Percentiles rank a stretch among this genome's conserved stretches.
Evolutionary conservation across 2,888 invertebrate species (phyloP).

Genomic region (Caenorhabditis angaria): DNA sequence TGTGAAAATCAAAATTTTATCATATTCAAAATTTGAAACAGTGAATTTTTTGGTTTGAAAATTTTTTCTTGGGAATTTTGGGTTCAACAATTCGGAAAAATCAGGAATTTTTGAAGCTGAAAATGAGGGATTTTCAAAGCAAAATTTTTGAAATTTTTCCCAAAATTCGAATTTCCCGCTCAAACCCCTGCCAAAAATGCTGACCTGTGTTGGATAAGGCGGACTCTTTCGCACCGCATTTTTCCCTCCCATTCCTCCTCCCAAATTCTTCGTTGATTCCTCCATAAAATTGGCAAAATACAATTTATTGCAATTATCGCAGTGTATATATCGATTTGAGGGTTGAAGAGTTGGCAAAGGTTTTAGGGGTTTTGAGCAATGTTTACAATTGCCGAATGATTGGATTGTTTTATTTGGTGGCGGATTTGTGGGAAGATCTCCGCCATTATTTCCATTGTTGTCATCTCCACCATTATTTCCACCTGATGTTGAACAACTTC

Average conservation of each 20-base stretch:
- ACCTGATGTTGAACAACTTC: slow-evolving; percentile 27
- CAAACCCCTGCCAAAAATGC: neutral
- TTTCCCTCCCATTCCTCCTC: slow-evolving; percentile 23
- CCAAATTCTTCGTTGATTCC: slow-evolving; percentile 34
- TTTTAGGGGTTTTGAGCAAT: slow-evolving; percentile 64
- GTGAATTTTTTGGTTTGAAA: too few relatives aligned
- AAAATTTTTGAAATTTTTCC: neutral
- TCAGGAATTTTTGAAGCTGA: too few relatives aligned
- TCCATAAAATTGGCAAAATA: slow-evolving; percentile 55
- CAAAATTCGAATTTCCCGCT: neutral
- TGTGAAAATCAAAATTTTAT: too few relatives aligned
- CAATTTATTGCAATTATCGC: slow-evolving; percentile 64
- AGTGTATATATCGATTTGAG: slow-evolving; percentile 61
- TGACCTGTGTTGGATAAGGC: slow-evolving; percentile 56
- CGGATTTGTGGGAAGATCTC: slow-evolving; percentile 45
- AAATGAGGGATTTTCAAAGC: too few relatives aligned
- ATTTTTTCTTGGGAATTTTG: too few relatives aligned
- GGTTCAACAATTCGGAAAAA: too few relatives aligned
- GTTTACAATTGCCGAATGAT: slow-evolving; percentile 58
- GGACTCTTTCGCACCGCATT: slow-evolving; percentile 42
- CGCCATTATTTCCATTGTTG: slow-evolving; percentile 26
- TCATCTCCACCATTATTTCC: slow-evolving; percentile 24
- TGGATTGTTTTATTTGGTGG: slow-evolving; percentile 47
- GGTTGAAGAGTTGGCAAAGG: slow-evolving; percentile 59
- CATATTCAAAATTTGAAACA: too few relatives aligned